Percentiles rank a stretch among this genome's conserved stretches.
Evolutionary conservation across 2,797 vertebrate species (phyloP).

Genomic region (Hippoglossus hippoglossus): DNA sequence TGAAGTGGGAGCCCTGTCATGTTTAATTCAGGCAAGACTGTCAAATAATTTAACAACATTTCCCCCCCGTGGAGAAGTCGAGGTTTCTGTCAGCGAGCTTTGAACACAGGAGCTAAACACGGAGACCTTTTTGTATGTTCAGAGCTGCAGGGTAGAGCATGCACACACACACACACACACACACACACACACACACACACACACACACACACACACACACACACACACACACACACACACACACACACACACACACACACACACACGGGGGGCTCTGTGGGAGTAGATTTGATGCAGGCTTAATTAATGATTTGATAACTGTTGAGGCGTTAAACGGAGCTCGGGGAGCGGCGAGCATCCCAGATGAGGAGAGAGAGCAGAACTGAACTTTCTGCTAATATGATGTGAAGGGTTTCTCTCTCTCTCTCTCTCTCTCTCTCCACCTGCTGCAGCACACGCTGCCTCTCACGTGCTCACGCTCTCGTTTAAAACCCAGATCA

Average conservation of each 20-base stretch:
- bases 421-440: slow-evolving; percentile 11
- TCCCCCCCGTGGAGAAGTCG: slow-evolving; percentile 21
- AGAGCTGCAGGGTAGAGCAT: slow-evolving; percentile 27
- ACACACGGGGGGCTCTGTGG: slow-evolving; percentile 31
- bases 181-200: slow-evolving; percentile 10
- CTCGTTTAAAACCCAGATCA: background rate
- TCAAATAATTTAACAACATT: slow-evolving; percentile 46
- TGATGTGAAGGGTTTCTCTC: slow-evolving; percentile 28
- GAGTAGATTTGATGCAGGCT: slow-evolving; percentile 51
- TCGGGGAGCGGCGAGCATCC: slow-evolving; percentile 34
- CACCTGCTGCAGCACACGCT: slow-evolving; percentile 27
- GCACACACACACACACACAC: slow-evolving; percentile 8
- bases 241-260: slow-evolving; percentile 1
- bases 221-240: slow-evolving; percentile 27
- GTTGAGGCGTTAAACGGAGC: slow-evolving; percentile 60
- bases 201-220: slow-evolving; percentile 3
- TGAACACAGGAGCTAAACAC: slow-evolving; percentile 29
- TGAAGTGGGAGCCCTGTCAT: slow-evolving; percentile 31
- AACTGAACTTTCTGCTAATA: slow-evolving; percentile 41
- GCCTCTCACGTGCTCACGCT: background rate
- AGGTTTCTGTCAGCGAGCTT: slow-evolving; percentile 36
- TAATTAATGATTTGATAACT: slow-evolving; percentile 73
- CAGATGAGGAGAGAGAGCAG: slow-evolving; percentile 40
- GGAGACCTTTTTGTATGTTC: slow-evolving; percentile 34
- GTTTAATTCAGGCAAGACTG: slow-evolving; percentile 54